These are phyloP conservation scores for Melanerpes formicivorus DNA, from an alignment of 2,113 vertebrate species.

Conservation along the genomic window DNA sequence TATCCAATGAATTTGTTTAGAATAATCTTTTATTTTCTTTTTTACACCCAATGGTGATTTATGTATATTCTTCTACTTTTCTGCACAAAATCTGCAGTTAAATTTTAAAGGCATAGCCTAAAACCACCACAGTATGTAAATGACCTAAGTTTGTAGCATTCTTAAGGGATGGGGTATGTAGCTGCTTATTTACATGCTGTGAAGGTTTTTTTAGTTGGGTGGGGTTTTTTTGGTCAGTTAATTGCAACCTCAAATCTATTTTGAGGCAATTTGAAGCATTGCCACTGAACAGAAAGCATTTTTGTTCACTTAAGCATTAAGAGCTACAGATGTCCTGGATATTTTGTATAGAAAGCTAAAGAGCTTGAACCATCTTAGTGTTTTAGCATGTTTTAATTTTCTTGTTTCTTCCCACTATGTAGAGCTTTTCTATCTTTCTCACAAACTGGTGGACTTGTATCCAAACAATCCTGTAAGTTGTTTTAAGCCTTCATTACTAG, in stretches of 20 bases:
- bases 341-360: background rate
- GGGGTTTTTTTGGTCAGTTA: background rate
- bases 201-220: background rate
- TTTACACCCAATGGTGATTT: too few relatives aligned
- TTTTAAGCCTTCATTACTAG: background rate
- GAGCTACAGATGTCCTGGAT: background rate
- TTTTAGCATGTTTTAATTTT: conserved; percentile 23
- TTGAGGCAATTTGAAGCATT: background rate
- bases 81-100: too few relatives aligned
- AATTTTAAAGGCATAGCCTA: too few relatives aligned
- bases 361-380: background rate
- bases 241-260: background rate
- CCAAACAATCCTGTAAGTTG: conserved; percentile 96
- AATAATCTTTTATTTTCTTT: too few relatives aligned
- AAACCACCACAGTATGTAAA: background rate
- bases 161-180: background rate
- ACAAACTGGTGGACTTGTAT: conserved; percentile 98
- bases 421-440: conserved; percentile 99
- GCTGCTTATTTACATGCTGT: background rate
- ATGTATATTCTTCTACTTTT: too few relatives aligned
- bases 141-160: background rate
- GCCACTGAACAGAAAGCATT: background rate
- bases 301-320: background rate
- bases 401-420: conserved; percentile 6
- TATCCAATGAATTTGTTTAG: too few relatives aligned